Evolutionary conservation across 2,888 invertebrate genomes (phyloP).

Genomic region (Callosobruchus maculatus): DNA sequence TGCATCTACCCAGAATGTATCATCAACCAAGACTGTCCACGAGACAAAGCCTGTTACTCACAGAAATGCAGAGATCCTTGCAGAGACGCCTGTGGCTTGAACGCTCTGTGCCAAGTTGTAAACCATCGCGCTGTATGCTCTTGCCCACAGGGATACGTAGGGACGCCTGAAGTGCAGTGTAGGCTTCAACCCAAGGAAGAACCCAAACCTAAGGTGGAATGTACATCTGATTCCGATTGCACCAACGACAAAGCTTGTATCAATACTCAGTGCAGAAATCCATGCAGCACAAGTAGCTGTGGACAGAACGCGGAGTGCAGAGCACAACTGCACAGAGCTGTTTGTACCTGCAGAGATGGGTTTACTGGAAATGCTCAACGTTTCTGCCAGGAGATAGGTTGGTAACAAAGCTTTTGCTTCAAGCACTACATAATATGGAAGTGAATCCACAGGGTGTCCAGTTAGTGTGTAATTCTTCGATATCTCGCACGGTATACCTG

Average conservation of each 20-base stretch:
- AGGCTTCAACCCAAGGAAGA: constrained; percentile 47
- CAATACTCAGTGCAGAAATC: constrained; percentile 68
- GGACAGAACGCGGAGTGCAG: constrained; percentile 76
- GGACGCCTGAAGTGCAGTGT: constrained; percentile 75
- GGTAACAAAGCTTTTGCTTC: not conserved
- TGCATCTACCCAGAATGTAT: constrained; percentile 86
- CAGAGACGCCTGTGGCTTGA: constrained; percentile 75
- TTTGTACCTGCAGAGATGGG: constrained; percentile 78
- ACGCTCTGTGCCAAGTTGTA: constrained; percentile 74
- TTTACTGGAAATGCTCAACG: constrained; percentile 80
- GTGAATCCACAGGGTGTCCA: too few species aligned
- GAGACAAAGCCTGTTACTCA: constrained; percentile 73
- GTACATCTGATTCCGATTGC: constrained; percentile 73
- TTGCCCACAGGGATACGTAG: constrained; percentile 74
- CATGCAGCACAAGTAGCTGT: constrained; percentile 67
- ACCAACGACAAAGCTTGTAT: constrained; percentile 79
- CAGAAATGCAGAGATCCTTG: constrained; percentile 85
- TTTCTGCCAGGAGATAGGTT: constrained; percentile 69
- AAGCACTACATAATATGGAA: too few species aligned
- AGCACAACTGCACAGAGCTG: constrained; percentile 73
- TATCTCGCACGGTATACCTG: too few species aligned
- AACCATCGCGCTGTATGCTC: constrained; percentile 81
- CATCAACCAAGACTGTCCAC: constrained; percentile 82
- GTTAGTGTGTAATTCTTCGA: too few species aligned
- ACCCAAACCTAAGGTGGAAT: constrained; percentile 67